These are phyloP conservation scores for Ceriagrion tenellum DNA, from an alignment of 2,888 invertebrate species.

Conservation along the genomic window DNA sequence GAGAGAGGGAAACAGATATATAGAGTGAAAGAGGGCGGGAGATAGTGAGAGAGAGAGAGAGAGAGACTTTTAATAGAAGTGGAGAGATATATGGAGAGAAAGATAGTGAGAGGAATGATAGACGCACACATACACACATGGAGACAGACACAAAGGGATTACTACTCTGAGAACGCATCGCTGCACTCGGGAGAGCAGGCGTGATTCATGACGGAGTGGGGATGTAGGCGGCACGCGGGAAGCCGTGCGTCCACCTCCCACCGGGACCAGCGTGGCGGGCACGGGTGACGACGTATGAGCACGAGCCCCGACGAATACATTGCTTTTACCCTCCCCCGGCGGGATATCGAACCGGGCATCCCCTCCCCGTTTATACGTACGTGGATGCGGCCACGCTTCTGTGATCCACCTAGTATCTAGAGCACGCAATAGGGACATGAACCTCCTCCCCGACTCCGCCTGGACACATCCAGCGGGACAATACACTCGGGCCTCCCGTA, in stretches of 20 bases:
- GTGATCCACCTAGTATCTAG: not conserved
- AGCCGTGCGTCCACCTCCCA: not conserved
- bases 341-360: conserved; percentile 2
- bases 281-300: not conserved
- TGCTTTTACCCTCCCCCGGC: not conserved
- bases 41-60: too few relatives aligned
- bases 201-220: not conserved
- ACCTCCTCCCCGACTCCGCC: not conserved
- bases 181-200: not conserved
- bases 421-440: not conserved
- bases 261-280: not conserved
- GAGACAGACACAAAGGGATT: not conserved
- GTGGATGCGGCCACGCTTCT: not conserved
- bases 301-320: not conserved
- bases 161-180: not conserved
- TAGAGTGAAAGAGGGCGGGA: not conserved
- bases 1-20: not conserved
- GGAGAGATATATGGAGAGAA: not conserved
- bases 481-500: not conserved
- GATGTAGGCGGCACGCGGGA: not conserved
- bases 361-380: not conserved
- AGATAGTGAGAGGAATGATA: not conserved
- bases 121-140: not conserved
- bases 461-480: not conserved
- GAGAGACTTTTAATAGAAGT: not conserved